Evolutionary conservation across 1,140 invertebrate genomes (phyloP).

Genomic region (Drosophila persimilis): DNA sequence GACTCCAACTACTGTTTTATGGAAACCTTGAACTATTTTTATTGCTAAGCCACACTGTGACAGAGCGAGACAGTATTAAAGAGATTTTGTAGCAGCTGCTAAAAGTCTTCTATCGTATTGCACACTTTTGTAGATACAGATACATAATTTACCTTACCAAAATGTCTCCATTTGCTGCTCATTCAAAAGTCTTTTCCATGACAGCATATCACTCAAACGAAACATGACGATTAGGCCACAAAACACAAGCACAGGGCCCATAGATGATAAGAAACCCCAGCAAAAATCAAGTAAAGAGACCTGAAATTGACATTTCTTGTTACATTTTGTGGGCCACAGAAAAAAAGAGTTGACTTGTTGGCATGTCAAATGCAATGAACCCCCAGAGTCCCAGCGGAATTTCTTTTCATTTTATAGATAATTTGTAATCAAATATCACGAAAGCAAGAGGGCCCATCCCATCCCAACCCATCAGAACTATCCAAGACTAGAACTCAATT

Average conservation of each 20-base stretch:
- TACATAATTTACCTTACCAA: too few relatives aligned
- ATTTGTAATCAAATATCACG: constrained; percentile 80
- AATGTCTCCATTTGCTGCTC: too few relatives aligned
- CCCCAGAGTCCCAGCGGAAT: constrained; percentile 23
- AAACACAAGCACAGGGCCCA: constrained; percentile 10
- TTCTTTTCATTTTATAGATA: constrained; percentile 55
- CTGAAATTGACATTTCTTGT: constrained; percentile 55
- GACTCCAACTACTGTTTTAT: too few relatives aligned
- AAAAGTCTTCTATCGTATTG: too few relatives aligned
- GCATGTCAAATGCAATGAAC: constrained; percentile 76
- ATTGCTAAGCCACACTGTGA: too few relatives aligned
- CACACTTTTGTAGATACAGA: too few relatives aligned
- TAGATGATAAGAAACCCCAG: constrained; percentile 3
- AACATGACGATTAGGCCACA: constrained; percentile 7
- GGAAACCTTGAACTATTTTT: too few relatives aligned
- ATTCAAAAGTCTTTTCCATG: too few relatives aligned
- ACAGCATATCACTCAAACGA: neutral
- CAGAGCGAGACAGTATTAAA: too few relatives aligned
- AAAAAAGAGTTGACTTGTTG: constrained; percentile 50
- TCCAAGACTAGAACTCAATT: constrained; percentile 25
- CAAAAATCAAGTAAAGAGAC: constrained; percentile 38
- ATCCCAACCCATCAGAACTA: constrained; percentile 18
- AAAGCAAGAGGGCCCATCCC: constrained; percentile 28
- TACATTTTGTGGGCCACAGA: constrained; percentile 56
- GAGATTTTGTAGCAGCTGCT: too few relatives aligned